phyloP scores from a whole-genome alignment of 2,888 invertebrate species.

The Aphelenchoides bicaudatus region DNA sequence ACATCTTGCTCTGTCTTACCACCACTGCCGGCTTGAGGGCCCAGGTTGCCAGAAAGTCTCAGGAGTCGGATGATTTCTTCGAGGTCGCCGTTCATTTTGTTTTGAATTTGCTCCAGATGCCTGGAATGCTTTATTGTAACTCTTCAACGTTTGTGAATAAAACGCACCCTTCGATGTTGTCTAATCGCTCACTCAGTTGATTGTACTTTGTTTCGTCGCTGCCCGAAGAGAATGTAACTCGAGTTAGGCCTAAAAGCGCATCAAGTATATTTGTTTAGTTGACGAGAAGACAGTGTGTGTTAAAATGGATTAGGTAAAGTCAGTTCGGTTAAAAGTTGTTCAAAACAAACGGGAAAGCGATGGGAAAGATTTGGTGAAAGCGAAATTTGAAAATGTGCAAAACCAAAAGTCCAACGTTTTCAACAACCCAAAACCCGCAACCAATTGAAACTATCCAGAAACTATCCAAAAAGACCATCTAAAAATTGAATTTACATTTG shows the following conservation, averaged over 20 bases:
- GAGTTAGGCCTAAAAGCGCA: conserved; percentile 25
- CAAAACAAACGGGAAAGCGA: no score
- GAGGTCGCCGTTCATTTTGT: conserved; percentile 73
- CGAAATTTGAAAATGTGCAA: no score
- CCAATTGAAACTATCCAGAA: no score
- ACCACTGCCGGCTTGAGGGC: conserved; percentile 8
- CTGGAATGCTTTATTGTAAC: conserved; percentile 21
- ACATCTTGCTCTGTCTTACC: no score
- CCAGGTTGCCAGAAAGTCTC: conserved; percentile 5
- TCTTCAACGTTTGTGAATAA: conserved; percentile 5
- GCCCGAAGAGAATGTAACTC: conserved; percentile 31
- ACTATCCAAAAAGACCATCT: no score
- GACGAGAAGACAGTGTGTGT: neutral
- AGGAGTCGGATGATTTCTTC: conserved; percentile 66
- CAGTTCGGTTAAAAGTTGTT: no score
- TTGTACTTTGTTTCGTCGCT: conserved; percentile 30
- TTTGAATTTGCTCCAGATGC: conserved; percentile 70
- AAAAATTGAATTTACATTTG: no score
- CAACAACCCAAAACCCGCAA: no score
- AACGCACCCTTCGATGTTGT: conserved; percentile 40
- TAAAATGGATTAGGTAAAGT: neutral
- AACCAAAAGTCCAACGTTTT: no score
- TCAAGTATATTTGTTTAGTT: neutral
- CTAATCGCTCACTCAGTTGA: conserved; percentile 36
- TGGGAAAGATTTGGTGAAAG: no score